Conservation (phyloP, 2,113 vertebrate species). For the Guaruba guarouba region DNA sequence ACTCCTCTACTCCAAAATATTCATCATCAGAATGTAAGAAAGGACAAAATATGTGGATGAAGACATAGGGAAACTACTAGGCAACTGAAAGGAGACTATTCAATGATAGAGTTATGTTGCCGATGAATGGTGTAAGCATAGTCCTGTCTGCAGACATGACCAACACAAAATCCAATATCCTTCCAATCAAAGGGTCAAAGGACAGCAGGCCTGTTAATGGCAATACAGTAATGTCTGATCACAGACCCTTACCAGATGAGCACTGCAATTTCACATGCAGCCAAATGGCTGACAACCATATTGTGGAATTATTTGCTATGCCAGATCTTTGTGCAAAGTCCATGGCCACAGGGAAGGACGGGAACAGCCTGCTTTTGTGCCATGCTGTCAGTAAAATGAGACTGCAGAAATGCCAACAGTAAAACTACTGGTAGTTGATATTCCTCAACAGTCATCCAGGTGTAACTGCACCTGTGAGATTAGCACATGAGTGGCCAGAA, state of each 20-base stretch:
- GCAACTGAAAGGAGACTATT: background rate
- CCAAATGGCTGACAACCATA: background rate
- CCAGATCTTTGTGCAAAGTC: background rate
- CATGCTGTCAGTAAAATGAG: background rate
- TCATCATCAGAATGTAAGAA: background rate
- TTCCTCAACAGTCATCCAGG: background rate
- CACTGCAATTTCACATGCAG: background rate
- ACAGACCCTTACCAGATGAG: background rate
- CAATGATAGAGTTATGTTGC: background rate
- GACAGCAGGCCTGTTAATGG: background rate
- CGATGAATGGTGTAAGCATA: background rate
- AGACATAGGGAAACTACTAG: background rate
- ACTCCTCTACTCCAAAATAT: background rate
- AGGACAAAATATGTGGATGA: background rate
- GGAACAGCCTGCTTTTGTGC: background rate
- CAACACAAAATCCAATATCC: background rate
- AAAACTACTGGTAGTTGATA: background rate
- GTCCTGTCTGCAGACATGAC: background rate
- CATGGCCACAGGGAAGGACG: background rate
- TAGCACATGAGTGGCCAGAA: background rate
- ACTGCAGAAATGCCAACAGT: background rate
- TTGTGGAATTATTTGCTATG: background rate
- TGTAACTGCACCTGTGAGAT: background rate
- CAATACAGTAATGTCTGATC: accelerated
- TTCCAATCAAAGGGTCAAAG: background rate